A percentile compares a stretch with the other conserved stretches of the same genome.
Conservation (phyloP, 2,113 vertebrate genomes). For the Callorhinus ursinus region DNA sequence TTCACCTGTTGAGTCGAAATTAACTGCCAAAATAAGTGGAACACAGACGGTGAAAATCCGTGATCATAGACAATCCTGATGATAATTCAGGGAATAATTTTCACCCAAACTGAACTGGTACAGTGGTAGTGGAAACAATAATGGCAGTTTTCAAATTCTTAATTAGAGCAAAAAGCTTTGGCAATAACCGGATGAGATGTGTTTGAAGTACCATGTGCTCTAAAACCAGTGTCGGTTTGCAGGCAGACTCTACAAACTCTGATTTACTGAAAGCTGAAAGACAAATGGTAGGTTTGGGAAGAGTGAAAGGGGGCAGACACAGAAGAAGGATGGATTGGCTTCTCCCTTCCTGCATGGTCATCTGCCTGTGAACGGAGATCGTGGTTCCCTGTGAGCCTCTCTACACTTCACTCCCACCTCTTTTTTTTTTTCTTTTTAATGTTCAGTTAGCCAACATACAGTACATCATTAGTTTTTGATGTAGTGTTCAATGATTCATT, state of each 20-base stretch:
- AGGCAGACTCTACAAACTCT: background rate
- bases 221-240: background rate
- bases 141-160: conserved; percentile 40
- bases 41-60: background rate
- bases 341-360: background rate
- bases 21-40: background rate
- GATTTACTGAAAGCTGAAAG: background rate
- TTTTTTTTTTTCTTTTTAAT: too few species aligned
- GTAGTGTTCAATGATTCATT: background rate
- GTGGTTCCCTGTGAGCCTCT: background rate
- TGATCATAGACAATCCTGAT: background rate
- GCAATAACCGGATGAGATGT: background rate
- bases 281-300: background rate
- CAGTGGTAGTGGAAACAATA: background rate
- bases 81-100: background rate
- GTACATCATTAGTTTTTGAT: too few species aligned
- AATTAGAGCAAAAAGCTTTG: background rate
- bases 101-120: background rate
- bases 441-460: background rate
- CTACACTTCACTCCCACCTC: fast-evolving
- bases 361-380: background rate
- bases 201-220: background rate
- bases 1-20: background rate
- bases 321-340: background rate
- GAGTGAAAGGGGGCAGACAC: background rate